Conservation (phyloP, 1,140 invertebrate species). For the Caenorhabditis elegans region WBcel235 BX284604.4:14618501-14619000, state of each 20-base stretch:
- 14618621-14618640: neutral
- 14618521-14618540: no score
- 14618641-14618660: neutral
- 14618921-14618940: no score
- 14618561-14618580: neutral
- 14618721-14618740: neutral
- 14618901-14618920: slow-evolving; percentile 14
- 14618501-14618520: no score
- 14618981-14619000: no score
- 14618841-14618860: neutral
- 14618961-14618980: neutral
- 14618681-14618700: no score
- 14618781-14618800: no score
- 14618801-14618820: slow-evolving; percentile 17
- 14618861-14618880: neutral
- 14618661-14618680: no score
- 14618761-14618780: neutral
- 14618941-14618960: slow-evolving; percentile 4
- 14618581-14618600: neutral
- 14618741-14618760: neutral
- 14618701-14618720: neutral
- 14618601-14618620: slow-evolving; percentile 1
- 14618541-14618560: neutral
- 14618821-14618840: neutral
- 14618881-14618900: neutral